phyloP scores from a whole-genome alignment of 2,888 invertebrate genomes.

The Linyphia triangularis region DNA sequence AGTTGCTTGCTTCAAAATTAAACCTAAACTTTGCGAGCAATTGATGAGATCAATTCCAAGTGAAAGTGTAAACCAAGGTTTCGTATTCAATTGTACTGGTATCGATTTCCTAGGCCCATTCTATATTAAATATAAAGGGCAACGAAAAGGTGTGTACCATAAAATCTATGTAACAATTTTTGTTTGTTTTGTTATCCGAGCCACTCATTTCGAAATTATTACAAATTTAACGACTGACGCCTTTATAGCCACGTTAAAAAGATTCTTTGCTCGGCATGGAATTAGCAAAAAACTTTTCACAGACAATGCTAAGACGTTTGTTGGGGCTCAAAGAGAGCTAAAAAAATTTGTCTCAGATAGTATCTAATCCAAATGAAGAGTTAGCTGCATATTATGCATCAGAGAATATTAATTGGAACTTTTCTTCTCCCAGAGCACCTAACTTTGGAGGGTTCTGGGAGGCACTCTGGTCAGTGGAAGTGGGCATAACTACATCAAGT shows the following conservation, averaged over 20 bases:
- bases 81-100: not conserved
- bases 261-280: not conserved
- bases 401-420: not conserved
- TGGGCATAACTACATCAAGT: no score
- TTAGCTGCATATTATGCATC: not conserved
- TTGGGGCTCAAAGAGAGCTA: not conserved
- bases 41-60: not conserved
- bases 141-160: not conserved
- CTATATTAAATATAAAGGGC: not conserved
- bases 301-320: not conserved
- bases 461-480: no score
- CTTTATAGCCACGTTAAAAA: no score
- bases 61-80: not conserved
- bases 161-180: slow-evolving; percentile 22
- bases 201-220: slow-evolving; percentile 4
- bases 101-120: not conserved
- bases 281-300: not conserved
- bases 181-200: slow-evolving; percentile 8
- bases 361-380: not conserved
- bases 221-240: not conserved
- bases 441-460: not conserved
- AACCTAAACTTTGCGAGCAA: not conserved
- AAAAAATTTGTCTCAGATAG: not conserved
- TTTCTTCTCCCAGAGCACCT: not conserved
- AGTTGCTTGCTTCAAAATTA: not conserved